These are phyloP conservation scores for Champsocephalus esox DNA, from an alignment of 2,797 vertebrate genomes.

Conservation along the genomic window DNA sequence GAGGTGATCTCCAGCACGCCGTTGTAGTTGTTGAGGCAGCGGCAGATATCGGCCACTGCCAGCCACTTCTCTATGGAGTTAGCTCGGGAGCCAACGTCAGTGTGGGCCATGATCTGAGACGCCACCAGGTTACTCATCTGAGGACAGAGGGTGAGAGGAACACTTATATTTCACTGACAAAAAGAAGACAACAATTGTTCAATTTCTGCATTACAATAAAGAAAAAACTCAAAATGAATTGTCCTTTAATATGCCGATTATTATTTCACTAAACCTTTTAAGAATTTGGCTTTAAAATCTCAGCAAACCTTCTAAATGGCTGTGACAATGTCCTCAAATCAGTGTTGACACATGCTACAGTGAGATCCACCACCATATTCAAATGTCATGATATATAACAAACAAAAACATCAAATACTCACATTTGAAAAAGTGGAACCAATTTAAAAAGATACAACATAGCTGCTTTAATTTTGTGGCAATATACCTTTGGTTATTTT, in stretches of 20 bases:
- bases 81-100: conserved; percentile 90
- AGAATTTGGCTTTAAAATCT: too few species aligned
- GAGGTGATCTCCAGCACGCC: conserved; percentile 97
- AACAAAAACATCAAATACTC: background rate
- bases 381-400: background rate
- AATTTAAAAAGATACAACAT: background rate
- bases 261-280: too few species aligned
- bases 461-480: too few species aligned
- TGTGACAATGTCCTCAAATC: background rate
- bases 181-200: too few species aligned
- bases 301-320: background rate
- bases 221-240: too few species aligned
- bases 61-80: conserved; percentile 96
- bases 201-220: too few species aligned
- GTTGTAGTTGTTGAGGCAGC: conserved; percentile 97
- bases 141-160: background rate
- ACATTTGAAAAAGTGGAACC: background rate
- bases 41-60: conserved; percentile 95
- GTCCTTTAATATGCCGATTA: too few species aligned
- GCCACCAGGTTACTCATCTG: conserved; percentile 99
- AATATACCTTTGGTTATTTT: too few species aligned
- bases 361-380: background rate
- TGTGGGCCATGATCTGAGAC: conserved; percentile 94
- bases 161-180: background rate
- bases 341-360: background rate